Percentiles rank a stretch among this genome's conserved stretches.
phyloP scores from a whole-genome alignment of 2,113 vertebrate genomes.

The Malaclemys terrapin region DNA sequence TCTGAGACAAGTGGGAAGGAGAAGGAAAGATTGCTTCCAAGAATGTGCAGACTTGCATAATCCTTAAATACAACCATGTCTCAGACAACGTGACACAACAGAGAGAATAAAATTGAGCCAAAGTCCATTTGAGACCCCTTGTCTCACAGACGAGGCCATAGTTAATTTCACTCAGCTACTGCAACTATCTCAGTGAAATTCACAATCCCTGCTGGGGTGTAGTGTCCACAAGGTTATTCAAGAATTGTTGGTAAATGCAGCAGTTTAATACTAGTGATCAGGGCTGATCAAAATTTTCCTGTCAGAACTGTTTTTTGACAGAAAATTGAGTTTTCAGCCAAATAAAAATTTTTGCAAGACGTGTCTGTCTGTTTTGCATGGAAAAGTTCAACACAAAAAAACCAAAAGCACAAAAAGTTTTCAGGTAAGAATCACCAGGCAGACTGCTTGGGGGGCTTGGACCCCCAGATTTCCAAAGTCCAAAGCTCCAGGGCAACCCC shows the following conservation, averaged over 20 bases:
- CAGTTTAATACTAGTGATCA: not conserved
- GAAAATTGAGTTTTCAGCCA: not conserved
- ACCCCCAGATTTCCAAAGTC: not conserved
- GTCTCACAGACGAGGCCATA: not conserved
- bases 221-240: not conserved
- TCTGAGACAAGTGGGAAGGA: slow-evolving; percentile 28
- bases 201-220: not conserved
- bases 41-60: not conserved
- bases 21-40: slow-evolving; percentile 42
- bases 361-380: not conserved
- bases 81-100: not conserved
- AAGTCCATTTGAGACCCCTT: not conserved
- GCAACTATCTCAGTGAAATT: not conserved
- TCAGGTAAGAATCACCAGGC: not conserved
- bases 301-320: not conserved
- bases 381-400: not conserved
- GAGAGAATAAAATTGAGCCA: not conserved
- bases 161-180: not conserved
- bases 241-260: not conserved
- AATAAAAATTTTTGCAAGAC: not conserved
- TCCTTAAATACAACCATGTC: not conserved
- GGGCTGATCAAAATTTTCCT: not conserved
- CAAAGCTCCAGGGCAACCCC: not conserved
- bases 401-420: not conserved
- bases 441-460: not conserved